Evolutionary conservation across 2,113 vertebrate genomes (phyloP), one percentile per base, ranked within the genome.

Genomic region (Apteryx owenii): DNA sequence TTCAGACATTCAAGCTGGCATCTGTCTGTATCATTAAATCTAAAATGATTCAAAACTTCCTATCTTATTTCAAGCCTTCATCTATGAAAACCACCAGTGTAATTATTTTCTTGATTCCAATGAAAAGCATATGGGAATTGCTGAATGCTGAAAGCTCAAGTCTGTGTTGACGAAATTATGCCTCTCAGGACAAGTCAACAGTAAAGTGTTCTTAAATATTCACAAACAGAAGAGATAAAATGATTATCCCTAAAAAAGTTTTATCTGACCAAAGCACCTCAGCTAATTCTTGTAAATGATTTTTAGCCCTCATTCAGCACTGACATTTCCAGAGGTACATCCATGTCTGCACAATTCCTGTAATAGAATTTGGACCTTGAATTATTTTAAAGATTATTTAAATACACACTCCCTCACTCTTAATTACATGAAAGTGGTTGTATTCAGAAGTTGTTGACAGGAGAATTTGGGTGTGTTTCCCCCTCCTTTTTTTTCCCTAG

Each of bases 111-210:
- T 85, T 94, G 76, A 91, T 53, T 95, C 33, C 90, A 96, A 56
- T 93, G 85, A 88, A 96, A 98, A 98, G 87, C 92, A 96, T 85
- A 95, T 82, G 85, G 72, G 15, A 50, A 61, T 73, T 58, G 48
- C 2, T 88, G 91, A 93, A 90, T 6, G 5, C 18, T 95, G 72
- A 88, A 90, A 96, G 53, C 40, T 58, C 51, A 94, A 81, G 53
- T 44, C 38, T 44, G 12, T 61, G 44, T 21, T 51, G 73, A 82
- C 76, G 70, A 93, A 92, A 93, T 89, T 89, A 83, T 73, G 70
- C 65, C 51, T 92, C 46, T 94, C 25, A 85, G 70, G 36, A 90
- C 85, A 86, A 92, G 51, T 82, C 87, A 81, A 42, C 69, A 51
- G 33, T 88, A 91, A 96, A 81, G 13, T 72, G 48, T 89, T 91